Base-by-base conservation (phyloP, 2,888 invertebrate genomes). In the Podotricha telesiphe region DNA sequence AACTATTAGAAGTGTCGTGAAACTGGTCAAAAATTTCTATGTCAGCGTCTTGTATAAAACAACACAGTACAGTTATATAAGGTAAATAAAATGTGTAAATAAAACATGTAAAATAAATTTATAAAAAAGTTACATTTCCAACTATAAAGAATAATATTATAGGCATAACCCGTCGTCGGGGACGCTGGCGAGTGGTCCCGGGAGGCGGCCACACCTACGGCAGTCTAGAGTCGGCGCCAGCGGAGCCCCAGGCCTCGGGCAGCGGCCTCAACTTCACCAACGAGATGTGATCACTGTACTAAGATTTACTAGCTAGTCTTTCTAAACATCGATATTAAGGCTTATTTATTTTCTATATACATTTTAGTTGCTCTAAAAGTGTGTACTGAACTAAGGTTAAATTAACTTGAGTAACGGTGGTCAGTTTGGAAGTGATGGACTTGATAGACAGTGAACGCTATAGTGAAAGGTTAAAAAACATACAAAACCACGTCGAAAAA, bases 141-240 rank as follows among this genome's bases (percentile, higher is more conserved):
- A 53, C 37, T 63, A 55, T 19, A 65, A 55, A 47, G 22, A 64
- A 69, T 64, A 34, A 34, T 53, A 69, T 75, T 75, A 55, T 85
- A 93, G 93, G 93, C 93, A 91, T 93, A 93, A 93, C 93, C 85
- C 84, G 92, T 81, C 85, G 87, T 73, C 74, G 91, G 88, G 88
- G 89, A 84, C 89, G 89, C 80, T 85, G 86, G 88, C 86, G 88
- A 80, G 84, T 88, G 81, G 82, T 80, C 80, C 80, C 85, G 82
- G 84, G 86, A 83, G 86, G 91, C 86, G 92, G 93, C 86, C 88
- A 89, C 89, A 87, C 94, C 94, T 94, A 94, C 94, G 94, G 94
- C 94, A 94, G 94, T 94, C 88, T 94, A 93, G 93, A 89, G 80
- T 78, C 85, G 71, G 76, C 83, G 76, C 80, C 82, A 74, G 79